Conservation (phyloP, 2,113 vertebrate species). For the Clarias macrocephalus region DNA sequence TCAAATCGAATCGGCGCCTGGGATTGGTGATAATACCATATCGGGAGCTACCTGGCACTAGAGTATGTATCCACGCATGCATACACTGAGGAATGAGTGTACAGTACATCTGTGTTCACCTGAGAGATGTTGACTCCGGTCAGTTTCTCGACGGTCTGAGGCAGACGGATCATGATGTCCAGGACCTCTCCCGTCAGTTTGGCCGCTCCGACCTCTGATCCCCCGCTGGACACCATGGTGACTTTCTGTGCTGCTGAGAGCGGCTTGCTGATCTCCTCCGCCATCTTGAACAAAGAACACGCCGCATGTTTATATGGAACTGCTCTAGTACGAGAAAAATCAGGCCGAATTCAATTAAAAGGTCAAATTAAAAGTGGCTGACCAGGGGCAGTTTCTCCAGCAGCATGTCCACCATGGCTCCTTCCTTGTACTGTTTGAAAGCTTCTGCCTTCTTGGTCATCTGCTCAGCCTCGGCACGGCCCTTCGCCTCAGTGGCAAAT, state of each 20-base stretch:
- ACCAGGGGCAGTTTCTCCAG: constrained; percentile 89
- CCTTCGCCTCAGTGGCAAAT: constrained; percentile 82
- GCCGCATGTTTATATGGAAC: not conserved
- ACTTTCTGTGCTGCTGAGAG: constrained; percentile 77
- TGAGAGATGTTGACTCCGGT: constrained; percentile 84
- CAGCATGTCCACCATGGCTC: constrained; percentile 91
- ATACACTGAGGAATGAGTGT: not conserved
- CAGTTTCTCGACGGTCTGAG: constrained; percentile 79
- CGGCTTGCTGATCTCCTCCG: constrained; percentile 86
- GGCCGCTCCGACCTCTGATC: constrained; percentile 78
- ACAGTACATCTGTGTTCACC: constrained; percentile 56
- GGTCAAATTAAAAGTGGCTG: constrained; percentile 37
- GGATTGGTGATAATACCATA: too few species aligned
- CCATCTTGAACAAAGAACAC: constrained; percentile 71
- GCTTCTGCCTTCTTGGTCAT: constrained; percentile 90
- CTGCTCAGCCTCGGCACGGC: constrained; percentile 86
- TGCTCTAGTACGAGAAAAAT: not conserved
- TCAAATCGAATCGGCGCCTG: too few species aligned
- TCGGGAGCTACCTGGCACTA: too few species aligned
- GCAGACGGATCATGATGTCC: constrained; percentile 84
- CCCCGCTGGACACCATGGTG: constrained; percentile 87
- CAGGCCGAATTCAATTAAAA: too few species aligned
- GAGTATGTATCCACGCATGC: too few species aligned
- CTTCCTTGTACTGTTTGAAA: constrained; percentile 86
- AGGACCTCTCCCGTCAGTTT: constrained; percentile 88